phyloP scores from a whole-genome alignment of 1,140 invertebrate genomes.

The Campodea augens region DNA sequence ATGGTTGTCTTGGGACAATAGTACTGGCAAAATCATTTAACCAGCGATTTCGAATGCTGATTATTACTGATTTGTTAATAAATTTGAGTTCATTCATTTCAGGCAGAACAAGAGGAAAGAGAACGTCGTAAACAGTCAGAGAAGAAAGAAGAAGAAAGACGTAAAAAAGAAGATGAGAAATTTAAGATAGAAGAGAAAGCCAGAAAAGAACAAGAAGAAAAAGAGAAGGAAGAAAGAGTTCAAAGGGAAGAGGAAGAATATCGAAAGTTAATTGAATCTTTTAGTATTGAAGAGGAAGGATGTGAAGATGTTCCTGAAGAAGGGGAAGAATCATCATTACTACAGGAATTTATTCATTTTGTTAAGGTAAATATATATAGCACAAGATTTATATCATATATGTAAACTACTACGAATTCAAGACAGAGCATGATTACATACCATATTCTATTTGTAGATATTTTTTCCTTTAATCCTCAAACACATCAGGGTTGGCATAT shows the following conservation, averaged over 20 bases:
- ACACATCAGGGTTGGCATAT: too few species aligned
- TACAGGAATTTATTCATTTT: slow-evolving; percentile 59
- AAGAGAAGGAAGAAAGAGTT: slow-evolving; percentile 28
- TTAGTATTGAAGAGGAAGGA: slow-evolving; percentile 81
- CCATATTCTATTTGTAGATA: too few species aligned
- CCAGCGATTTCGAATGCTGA: too few species aligned
- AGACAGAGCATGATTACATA: too few species aligned
- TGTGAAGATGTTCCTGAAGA: slow-evolving; percentile 49
- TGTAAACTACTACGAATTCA: too few species aligned
- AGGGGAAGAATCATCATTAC: slow-evolving; percentile 39
- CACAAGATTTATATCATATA: too few species aligned
- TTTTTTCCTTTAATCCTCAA: too few species aligned
- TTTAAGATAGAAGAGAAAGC: slow-evolving; percentile 17
- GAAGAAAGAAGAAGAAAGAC: slow-evolving; percentile 45
- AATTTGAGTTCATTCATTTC: slow-evolving; percentile 7
- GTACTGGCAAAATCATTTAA: too few species aligned
- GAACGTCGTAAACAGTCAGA: slow-evolving; percentile 49
- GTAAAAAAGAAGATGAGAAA: slow-evolving; percentile 26
- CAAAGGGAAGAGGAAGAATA: slow-evolving; percentile 51
- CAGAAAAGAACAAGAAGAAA: slow-evolving; percentile 25
- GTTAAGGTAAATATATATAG: slow-evolving; percentile 54
- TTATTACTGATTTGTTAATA: slow-evolving; percentile 4
- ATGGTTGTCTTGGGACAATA: too few species aligned
- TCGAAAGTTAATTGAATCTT: slow-evolving; percentile 73
- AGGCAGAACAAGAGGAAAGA: slow-evolving; percentile 43